Base-by-base conservation (phyloP, 2,888 invertebrate genomes). In the Ramazzottius varieornatus region DNA sequence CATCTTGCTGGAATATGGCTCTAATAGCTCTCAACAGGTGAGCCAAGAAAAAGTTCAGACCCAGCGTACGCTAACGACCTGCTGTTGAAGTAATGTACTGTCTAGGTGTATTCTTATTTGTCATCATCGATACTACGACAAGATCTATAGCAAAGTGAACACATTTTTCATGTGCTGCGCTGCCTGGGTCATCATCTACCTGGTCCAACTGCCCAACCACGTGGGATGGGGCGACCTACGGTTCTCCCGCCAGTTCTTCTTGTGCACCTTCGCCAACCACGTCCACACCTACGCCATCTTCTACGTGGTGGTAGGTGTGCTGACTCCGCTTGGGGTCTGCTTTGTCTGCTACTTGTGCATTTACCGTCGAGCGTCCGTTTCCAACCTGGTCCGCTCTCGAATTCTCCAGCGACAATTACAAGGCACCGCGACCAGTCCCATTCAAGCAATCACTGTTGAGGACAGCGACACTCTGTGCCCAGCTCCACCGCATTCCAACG, bases 171-270 rank as follows among this genome's bases (percentile, higher is more conserved):
- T 54, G 20, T 54, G 54, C 54, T 24, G 8, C 4, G 16, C 29
- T 4, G 16, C 4, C 13, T 54, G 54, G 54, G 4, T 54, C 54
- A 54, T 54, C 54, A 54, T 54, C 54, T 54, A 54, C 54, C 16
- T 13, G 13, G 29, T 33, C 16, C 13, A 64, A 13, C 4, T 24
- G 40, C 72, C 72, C 1, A 72, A 70, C 66, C 69, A 69, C 69
- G 63, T 70, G 8, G 70, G 69, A 20, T 70, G 71, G 70, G 70
- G 70, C 4, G 71, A 70, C 1, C 70, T 71, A 64, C 69, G 70
- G 0, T 72, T 69, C 65, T 71, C 70, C 20, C 63, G 69, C 32
- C 71, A 71, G 65, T 70, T 70, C 33, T 70, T 70, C 68, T 70
- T 70, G 4, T 72, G 72, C 64, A 70, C 70, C 2, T 72, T 70